phyloP scores from a whole-genome alignment of 2,113 vertebrate species.

The Rhineura floridana region DNA sequence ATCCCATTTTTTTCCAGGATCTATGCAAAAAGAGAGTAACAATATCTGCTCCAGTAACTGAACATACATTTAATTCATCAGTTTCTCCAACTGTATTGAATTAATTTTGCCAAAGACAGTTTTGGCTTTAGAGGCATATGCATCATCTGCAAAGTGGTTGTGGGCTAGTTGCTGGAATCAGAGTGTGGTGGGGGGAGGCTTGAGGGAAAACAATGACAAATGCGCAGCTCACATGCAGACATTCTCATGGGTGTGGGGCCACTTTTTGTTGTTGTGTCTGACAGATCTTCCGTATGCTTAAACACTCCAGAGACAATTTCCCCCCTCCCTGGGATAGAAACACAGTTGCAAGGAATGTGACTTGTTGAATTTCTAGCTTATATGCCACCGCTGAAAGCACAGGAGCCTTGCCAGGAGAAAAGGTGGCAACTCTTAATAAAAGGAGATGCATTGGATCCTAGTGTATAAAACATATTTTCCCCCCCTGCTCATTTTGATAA shows the following conservation, averaged over 20 bases:
- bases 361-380: neutral
- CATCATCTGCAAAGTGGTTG: slow-evolving; percentile 31
- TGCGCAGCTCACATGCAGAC: rapidly evolving
- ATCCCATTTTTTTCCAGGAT: neutral
- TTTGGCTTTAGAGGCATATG: neutral
- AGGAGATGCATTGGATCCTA: rapidly evolving
- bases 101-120: neutral
- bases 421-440: neutral
- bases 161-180: rapidly evolving
- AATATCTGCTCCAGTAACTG: slow-evolving; percentile 10
- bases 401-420: neutral
- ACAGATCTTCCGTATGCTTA: neutral
- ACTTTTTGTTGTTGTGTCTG: neutral
- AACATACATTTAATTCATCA: slow-evolving; percentile 22
- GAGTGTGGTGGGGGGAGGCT: neutral
- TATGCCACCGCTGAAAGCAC: neutral
- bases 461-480: neutral
- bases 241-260: rapidly evolving
- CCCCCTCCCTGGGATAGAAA: neutral
- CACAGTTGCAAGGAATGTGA: neutral
- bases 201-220: neutral
- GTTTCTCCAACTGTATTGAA: slow-evolving; percentile 32
- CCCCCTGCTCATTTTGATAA: rapidly evolving
- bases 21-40: neutral
- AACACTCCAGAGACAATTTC: neutral